A percentile compares a stretch with the other conserved stretches of the same genome.
These are phyloP conservation scores for Drosophila paucipuncta DNA, from an alignment of 2,888 invertebrate species.

Conservation along the genomic window DNA sequence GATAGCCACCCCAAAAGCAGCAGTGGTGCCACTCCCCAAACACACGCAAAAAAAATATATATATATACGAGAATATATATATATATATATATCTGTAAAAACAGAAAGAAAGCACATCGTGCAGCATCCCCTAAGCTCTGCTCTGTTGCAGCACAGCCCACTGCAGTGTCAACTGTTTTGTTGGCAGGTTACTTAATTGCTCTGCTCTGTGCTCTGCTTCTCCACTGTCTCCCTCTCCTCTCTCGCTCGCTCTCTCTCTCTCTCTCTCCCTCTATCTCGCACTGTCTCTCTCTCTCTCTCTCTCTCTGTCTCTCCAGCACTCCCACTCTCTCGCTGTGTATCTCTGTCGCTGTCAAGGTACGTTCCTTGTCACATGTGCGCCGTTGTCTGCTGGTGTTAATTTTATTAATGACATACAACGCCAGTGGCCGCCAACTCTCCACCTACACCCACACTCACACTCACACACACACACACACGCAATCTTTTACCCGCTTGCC, in stretches of 20 bases:
- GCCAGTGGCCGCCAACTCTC: constrained; percentile 47
- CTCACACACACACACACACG: neutral
- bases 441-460: neutral
- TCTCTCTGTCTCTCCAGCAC: neutral
- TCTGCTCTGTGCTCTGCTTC: constrained; percentile 58
- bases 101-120: neutral
- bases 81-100: neutral
- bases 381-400: constrained; percentile 81
- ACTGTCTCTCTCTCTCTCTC: neutral
- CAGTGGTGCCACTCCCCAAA: constrained; percentile 18
- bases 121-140: constrained; percentile 11
- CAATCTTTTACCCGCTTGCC: neutral
- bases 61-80: too few species aligned
- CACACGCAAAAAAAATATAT: neutral
- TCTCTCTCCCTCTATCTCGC: neutral
- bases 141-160: neutral
- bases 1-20: constrained; percentile 25
- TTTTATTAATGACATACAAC: constrained; percentile 85
- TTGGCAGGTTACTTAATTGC: constrained; percentile 85
- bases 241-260: too few species aligned
- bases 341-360: constrained; percentile 16
- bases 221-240: neutral
- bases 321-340: neutral
- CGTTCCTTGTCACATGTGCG: constrained; percentile 48
- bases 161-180: constrained; percentile 76